Conservation (phyloP, 2,888 invertebrate species). For the Nephrotoma appendiculata region DNA sequence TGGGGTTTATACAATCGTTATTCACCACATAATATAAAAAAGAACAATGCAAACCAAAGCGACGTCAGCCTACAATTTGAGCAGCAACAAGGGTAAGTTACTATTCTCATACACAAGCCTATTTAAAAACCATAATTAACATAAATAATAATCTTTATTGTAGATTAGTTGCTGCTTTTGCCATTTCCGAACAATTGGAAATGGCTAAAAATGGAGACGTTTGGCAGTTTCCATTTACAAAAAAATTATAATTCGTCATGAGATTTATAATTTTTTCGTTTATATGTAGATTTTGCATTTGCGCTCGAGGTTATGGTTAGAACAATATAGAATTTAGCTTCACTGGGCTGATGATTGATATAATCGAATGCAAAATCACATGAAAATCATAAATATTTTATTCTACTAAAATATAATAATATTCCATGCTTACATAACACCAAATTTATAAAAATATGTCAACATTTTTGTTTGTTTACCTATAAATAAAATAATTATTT, state of each 20-base stretch:
- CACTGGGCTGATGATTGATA: neutral
- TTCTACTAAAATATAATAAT: neutral
- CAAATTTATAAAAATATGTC: neutral
- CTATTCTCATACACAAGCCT: neutral
- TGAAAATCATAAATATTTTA: neutral
- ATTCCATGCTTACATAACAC: neutral
- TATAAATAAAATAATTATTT: neutral
- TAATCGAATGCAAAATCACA: neutral
- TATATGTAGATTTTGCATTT: neutral
- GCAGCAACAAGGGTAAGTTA: slow-evolving; percentile 23
- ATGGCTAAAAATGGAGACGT: slow-evolving; percentile 12
- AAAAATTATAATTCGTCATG: neutral
- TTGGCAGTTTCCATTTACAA: neutral
- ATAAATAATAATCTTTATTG: slow-evolving; percentile 5
- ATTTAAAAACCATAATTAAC: neutral
- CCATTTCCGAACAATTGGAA: slow-evolving; percentile 20
- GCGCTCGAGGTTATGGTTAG: neutral
- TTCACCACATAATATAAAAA: slow-evolving; percentile 78
- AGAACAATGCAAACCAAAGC: slow-evolving; percentile 45
- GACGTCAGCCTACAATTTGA: slow-evolving; percentile 4
- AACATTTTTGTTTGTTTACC: neutral
- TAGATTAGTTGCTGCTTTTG: slow-evolving; percentile 21
- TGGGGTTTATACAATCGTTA: slow-evolving; percentile 85
- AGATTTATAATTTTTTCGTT: neutral
- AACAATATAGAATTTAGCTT: neutral